These are phyloP conservation scores for Ditula angustiorana DNA, from an alignment of 2,888 invertebrate genomes.

Conservation along the genomic window DNA sequence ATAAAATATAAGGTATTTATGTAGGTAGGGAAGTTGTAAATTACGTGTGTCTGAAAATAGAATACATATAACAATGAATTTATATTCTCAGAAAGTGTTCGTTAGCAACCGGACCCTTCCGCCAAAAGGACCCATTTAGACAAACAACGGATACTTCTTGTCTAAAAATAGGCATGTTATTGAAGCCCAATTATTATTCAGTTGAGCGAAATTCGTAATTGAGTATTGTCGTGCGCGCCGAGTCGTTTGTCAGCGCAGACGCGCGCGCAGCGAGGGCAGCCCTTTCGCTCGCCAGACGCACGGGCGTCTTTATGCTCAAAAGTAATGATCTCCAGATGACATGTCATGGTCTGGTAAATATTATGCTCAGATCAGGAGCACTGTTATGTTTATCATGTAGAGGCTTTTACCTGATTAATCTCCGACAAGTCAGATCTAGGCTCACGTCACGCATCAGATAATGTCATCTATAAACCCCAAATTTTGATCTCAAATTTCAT, in stretches of 20 bases:
- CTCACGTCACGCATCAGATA: too few species aligned
- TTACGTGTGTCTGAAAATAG: background rate
- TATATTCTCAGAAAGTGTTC: background rate
- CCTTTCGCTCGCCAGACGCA: background rate
- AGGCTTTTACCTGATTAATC: too few species aligned
- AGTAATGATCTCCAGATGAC: too few species aligned
- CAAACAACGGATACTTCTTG: background rate
- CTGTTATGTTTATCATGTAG: too few species aligned
- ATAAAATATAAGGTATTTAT: too few species aligned
- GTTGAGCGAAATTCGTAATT: conserved; percentile 19
- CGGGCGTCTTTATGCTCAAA: background rate
- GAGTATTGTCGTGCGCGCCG: conserved; percentile 22
- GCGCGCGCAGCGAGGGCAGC: background rate
- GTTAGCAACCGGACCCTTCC: background rate
- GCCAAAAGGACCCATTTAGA: background rate
- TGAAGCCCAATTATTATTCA: conserved; percentile 18
- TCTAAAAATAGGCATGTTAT: conserved; percentile 8
- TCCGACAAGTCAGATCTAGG: too few species aligned
- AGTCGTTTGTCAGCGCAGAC: background rate
- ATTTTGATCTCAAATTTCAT: too few species aligned
- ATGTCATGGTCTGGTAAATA: too few species aligned
- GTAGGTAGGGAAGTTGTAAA: too few species aligned
- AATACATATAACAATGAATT: background rate
- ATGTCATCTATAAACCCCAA: too few species aligned
- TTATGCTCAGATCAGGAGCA: too few species aligned